Evolutionary conservation across 1,140 invertebrate genomes (phyloP).

Genomic region (Hylaeus volcanicus): DNA sequence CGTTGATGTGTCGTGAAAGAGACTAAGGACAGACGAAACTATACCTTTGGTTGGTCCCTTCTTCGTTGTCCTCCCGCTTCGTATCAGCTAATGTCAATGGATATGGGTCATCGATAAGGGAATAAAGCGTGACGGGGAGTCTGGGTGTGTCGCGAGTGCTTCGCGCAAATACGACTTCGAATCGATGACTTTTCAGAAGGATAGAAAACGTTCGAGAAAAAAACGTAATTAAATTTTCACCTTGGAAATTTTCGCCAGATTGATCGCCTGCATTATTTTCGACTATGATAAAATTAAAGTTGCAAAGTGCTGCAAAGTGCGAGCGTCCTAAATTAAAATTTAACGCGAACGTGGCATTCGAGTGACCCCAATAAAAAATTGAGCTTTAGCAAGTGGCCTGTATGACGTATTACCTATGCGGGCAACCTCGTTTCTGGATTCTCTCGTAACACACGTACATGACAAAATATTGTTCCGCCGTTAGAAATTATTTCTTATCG

Average conservation of each 20-base stretch:
- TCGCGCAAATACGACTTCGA: neutral
- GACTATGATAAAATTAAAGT: constrained; percentile 4
- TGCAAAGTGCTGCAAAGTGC: constrained; percentile 18
- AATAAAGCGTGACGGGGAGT: constrained; percentile 26
- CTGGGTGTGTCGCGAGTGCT: neutral
- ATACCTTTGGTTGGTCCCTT: constrained; percentile 20
- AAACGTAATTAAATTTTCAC: neutral
- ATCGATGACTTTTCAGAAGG: neutral
- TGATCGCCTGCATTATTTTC: neutral
- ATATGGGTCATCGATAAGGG: constrained; percentile 32
- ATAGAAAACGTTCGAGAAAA: neutral
- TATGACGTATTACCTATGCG: neutral
- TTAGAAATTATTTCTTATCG: no score
- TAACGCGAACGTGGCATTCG: constrained; percentile 29
- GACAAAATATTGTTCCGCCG: no score
- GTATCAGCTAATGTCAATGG: constrained; percentile 37
- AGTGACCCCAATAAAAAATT: constrained; percentile 38
- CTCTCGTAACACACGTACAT: neutral
- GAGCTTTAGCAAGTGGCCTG: constrained; percentile 10
- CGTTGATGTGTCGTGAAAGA: constrained; percentile 42
- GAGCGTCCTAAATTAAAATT: constrained; percentile 33
- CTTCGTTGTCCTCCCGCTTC: constrained; percentile 25
- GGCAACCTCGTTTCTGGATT: constrained; percentile 13
- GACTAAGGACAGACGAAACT: constrained; percentile 10
- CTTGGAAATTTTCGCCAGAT: neutral